A percentile compares a stretch with the other conserved stretches of the same genome.
phyloP scores from a whole-genome alignment of 2,797 vertebrate species.

The Synaphobranchus kaupii region DNA sequence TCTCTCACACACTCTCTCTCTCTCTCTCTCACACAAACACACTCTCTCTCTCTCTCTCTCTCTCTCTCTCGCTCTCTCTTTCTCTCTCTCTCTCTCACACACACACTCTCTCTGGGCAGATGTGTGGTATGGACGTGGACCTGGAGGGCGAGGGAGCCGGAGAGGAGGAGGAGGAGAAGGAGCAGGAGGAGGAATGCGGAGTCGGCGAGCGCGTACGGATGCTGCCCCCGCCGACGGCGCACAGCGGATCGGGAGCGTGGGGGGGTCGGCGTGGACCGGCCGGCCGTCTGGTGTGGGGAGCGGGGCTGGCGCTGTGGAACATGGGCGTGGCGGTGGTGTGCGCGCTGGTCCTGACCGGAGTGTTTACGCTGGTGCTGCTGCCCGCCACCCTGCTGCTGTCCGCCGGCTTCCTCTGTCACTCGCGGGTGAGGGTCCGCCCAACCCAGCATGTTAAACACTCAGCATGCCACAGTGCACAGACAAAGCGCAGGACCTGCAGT shows the following conservation, averaged over 20 bases:
- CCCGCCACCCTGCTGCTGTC: slow-evolving; percentile 72
- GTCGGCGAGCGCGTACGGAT: slow-evolving; percentile 69
- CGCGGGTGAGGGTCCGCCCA: slow-evolving; percentile 63
- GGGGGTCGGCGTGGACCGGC: slow-evolving; percentile 64
- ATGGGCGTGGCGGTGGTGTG: slow-evolving; percentile 54
- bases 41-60: neutral
- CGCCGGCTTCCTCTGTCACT: slow-evolving; percentile 75
- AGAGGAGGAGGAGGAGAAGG: slow-evolving; percentile 66
- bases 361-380: slow-evolving; percentile 71
- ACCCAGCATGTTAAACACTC: too few relatives aligned
- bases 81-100: slow-evolving; percentile 1
- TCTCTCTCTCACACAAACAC: slow-evolving; percentile 4
- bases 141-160: slow-evolving; percentile 63
- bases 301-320: slow-evolving; percentile 68
- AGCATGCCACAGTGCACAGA: neutral
- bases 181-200: slow-evolving; percentile 67
- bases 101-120: slow-evolving; percentile 49
- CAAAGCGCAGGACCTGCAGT: neutral
- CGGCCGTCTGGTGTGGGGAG: slow-evolving; percentile 65
- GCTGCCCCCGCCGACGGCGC: slow-evolving; percentile 71
- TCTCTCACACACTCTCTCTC: neutral
- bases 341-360: slow-evolving; percentile 57
- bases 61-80: neutral
- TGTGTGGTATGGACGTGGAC: slow-evolving; percentile 74
- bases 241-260: slow-evolving; percentile 67